Evolutionary conservation across 2,113 vertebrate genomes (phyloP), one percentile per base, ranked within the genome.

Genomic region (Gobius niger): DNA sequence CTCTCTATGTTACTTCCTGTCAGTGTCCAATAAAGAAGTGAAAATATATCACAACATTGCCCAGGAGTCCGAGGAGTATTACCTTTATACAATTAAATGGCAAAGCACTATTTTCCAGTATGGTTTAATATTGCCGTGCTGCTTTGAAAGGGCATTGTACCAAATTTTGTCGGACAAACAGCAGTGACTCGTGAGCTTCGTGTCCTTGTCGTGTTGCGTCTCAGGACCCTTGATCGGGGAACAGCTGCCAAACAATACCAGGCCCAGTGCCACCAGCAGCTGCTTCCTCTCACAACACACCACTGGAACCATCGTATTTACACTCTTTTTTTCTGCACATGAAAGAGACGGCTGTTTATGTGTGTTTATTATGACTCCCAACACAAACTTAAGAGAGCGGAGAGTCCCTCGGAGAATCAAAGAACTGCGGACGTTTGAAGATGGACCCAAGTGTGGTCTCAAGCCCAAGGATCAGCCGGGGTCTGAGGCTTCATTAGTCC

Each of bases 241-340:
- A 70, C 79, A 68, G 70, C 75, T 75, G 80, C 72, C 78, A 80
- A 80, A 91, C 89, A 90, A 90, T 92, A 80, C 82, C 69, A 82
- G 72, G 81, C 80, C 69, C 63, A 1, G 70, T 85, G 87, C 85
- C 85, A 88, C 81, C 75, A 78, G 80, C 88, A 91, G 90, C 88
- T 88, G 90, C 87, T 85, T 88, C 89, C 88, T 84, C 82, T 74
- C 65, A 70, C 77, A 77, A 80, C 59, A 61, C 68, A 84, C 81
- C 78, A 87, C 74, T 81, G 68, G 64, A 82, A 73, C 84, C 70
- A 34, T 85, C 83, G 87, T 88, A 82, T 85, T 85, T 85, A 78
- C 72, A 65, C 70, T 86, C 82, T 85, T 75, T 73, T 68, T 77
- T 81, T 68, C 65, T 75, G 51, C 62, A 88, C 82, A 87, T 87